Evolutionary conservation across 2,888 invertebrate genomes (phyloP).

Genomic region (Homarus gammarus): DNA sequence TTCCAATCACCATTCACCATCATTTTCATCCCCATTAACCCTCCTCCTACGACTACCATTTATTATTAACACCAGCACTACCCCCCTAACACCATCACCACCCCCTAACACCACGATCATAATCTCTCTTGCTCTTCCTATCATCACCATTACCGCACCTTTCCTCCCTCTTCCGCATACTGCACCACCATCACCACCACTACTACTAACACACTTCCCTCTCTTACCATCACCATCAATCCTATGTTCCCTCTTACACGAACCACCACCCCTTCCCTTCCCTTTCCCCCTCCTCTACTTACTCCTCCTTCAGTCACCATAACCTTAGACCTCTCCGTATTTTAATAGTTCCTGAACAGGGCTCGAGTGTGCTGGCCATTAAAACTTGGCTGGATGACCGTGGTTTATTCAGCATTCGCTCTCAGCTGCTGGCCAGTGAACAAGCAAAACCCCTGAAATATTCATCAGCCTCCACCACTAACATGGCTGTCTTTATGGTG

Average conservation of each 20-base stretch:
- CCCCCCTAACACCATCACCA: too few species aligned
- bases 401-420: not conserved
- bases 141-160: not conserved
- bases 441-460: not conserved
- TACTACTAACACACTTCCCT: not conserved
- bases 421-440: not conserved
- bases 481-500: not conserved
- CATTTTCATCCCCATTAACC: too few species aligned
- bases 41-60: too few species aligned
- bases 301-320: too few species aligned
- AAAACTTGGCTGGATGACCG: not conserved
- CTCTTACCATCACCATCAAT: not conserved
- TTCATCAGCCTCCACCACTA: not conserved
- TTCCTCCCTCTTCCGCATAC: not conserved
- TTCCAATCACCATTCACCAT: too few species aligned
- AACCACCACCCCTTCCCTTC: not conserved
- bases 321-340: not conserved
- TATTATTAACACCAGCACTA: too few species aligned
- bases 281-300: conserved; percentile 1
- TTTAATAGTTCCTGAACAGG: not conserved
- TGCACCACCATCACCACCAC: not conserved
- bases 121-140: too few species aligned
- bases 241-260: not conserved
- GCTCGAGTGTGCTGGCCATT: not conserved
- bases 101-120: too few species aligned